Percentiles rank a stretch among this genome's conserved stretches.
Conservation (phyloP, 92 coral and sea anemone genomes). For the Epizoanthus fatuus region DNA sequence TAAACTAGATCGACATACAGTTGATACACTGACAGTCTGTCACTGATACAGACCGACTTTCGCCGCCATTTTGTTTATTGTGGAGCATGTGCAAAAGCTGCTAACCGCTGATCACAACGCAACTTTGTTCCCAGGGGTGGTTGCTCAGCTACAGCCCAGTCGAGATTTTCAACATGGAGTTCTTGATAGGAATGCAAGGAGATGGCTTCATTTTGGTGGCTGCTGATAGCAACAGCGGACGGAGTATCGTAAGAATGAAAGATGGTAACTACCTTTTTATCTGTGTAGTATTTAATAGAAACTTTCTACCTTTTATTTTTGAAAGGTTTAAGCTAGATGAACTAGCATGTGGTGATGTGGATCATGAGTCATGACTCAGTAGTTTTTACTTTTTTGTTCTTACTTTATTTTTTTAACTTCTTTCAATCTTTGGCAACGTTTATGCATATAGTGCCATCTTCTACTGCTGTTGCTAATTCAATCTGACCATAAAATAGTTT, state of each 20-base stretch:
- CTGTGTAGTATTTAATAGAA: background rate
- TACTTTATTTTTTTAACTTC: background rate
- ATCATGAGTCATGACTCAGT: slow-evolving; percentile 80
- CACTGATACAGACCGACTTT: no score
- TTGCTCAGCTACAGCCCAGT: no score
- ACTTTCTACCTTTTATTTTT: background rate
- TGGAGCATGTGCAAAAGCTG: slow-evolving; percentile 44
- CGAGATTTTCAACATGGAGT: slow-evolving; percentile 87
- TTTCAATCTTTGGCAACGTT: background rate
- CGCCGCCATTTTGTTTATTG: slow-evolving; percentile 60
- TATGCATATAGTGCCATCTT: no score
- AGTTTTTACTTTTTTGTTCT: slow-evolving; percentile 46
- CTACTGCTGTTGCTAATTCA: no score
- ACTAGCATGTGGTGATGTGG: slow-evolving; percentile 5
- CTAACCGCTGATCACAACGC: slow-evolving; percentile 11
- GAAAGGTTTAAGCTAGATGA: background rate
- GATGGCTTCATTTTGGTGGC: slow-evolving; percentile 95
- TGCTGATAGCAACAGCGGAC: slow-evolving; percentile 92
- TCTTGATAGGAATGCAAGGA: slow-evolving; percentile 96
- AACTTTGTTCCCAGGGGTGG: no score
- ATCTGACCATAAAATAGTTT: no score
- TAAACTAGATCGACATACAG: background rate
- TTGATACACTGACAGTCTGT: no score
- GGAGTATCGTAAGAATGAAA: slow-evolving; percentile 98
- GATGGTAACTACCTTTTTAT: slow-evolving; percentile 70